These are phyloP conservation scores for Pteropus rufus DNA, from an alignment of 2,797 vertebrate species.

Conservation along the genomic window DNA sequence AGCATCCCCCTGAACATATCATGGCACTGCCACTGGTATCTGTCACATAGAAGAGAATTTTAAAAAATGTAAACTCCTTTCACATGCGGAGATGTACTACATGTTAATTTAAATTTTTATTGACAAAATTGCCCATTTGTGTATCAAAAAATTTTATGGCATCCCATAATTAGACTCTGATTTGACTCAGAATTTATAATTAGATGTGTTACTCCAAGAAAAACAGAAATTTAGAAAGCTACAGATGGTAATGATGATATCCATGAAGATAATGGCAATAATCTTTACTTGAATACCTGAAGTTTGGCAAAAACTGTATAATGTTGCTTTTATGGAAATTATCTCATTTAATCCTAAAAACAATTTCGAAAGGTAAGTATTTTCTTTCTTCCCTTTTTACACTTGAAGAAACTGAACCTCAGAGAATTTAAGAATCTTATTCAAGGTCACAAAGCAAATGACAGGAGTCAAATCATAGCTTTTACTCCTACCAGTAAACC, in stretches of 20 bases:
- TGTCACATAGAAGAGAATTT: not conserved
- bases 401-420: not conserved
- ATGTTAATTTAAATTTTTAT: not conserved
- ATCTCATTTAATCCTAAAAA: not conserved
- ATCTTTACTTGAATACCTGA: not conserved
- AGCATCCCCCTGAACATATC: not conserved
- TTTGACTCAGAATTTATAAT: not conserved
- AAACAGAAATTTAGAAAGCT: not conserved
- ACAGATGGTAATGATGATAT: not conserved
- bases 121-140: not conserved
- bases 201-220: not conserved
- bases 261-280: not conserved
- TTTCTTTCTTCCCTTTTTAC: not conserved
- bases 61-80: not conserved
- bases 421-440: not conserved
- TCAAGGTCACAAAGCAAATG: not conserved
- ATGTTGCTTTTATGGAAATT: not conserved
- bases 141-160: not conserved
- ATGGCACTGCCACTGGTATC: not conserved
- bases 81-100: not conserved
- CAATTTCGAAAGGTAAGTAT: not conserved
- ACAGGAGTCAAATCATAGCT: not conserved
- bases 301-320: not conserved
- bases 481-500: not conserved
- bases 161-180: not conserved